phyloP scores from a whole-genome alignment of 2,888 invertebrate species.

The Spicauda simplicius region DNA sequence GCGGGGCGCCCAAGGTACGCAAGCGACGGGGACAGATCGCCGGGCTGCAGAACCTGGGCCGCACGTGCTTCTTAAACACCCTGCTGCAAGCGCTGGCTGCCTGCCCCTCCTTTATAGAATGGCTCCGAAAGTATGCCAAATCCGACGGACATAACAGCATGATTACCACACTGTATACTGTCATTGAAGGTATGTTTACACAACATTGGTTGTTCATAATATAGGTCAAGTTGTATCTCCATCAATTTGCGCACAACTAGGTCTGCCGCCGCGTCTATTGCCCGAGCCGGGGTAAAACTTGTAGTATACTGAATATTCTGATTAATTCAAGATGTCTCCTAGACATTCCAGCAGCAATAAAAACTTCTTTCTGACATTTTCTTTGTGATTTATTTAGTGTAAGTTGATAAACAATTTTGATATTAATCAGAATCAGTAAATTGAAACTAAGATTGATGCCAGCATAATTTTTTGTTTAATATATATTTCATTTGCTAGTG shows the following conservation, averaged over 20 bases:
- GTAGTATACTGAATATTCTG: no score
- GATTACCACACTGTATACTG: conserved; percentile 89
- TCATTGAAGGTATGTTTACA: conserved; percentile 87
- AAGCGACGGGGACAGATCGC: conserved; percentile 90
- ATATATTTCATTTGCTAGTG: no score
- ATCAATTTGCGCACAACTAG: not conserved
- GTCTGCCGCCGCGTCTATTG: no score
- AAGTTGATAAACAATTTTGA: no score
- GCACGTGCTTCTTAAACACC: conserved; percentile 97
- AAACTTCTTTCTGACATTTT: no score
- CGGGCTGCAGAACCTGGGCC: conserved; percentile 95
- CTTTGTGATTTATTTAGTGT: no score
- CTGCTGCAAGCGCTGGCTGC: conserved; percentile 95
- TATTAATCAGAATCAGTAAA: no score
- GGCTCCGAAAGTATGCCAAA: conserved; percentile 89
- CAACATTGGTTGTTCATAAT: conserved; percentile 41
- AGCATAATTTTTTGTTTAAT: no score
- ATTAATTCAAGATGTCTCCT: no score
- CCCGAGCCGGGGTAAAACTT: no score
- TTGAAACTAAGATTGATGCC: no score
- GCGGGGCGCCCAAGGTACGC: conserved; percentile 85
- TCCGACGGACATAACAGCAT: conserved; percentile 88
- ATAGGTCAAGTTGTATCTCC: not conserved
- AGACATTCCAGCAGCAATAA: no score
- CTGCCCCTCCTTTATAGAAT: conserved; percentile 92